Percentiles rank a stretch among this genome's conserved stretches.
These are phyloP conservation scores for Plodia interpunctella DNA, from an alignment of 1,140 invertebrate genomes.

Conservation along the genomic window DNA sequence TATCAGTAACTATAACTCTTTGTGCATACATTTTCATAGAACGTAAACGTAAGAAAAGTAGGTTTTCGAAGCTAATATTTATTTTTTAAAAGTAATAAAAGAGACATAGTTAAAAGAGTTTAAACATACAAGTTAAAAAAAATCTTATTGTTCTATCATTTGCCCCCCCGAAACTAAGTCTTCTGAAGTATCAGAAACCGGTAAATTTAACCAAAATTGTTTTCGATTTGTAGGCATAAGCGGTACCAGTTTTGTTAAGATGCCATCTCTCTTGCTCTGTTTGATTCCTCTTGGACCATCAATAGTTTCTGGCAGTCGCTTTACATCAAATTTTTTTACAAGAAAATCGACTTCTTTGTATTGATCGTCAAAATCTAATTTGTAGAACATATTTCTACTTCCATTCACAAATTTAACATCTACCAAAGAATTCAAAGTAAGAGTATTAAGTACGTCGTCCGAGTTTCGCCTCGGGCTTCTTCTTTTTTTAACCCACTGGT, in stretches of 20 bases:
- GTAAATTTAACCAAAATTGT: background rate
- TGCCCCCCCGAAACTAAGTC: background rate
- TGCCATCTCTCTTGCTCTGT: background rate
- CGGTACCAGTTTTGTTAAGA: background rate
- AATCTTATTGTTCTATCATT: background rate
- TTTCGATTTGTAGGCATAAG: background rate
- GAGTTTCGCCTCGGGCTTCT: background rate
- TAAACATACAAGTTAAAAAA: background rate
- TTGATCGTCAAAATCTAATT: background rate
- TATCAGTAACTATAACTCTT: no score
- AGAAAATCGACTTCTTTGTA: background rate
- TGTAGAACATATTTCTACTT: background rate
- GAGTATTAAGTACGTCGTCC: background rate
- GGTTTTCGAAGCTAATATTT: no score
- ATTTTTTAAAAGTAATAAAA: no score
- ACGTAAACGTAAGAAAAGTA: no score
- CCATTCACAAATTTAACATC: background rate
- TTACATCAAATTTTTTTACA: background rate
- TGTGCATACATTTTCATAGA: no score
- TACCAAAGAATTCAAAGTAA: background rate
- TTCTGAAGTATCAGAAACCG: background rate
- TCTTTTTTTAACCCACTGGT: background rate
- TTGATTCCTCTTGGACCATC: background rate
- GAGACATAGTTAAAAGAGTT: no score
- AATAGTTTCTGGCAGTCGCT: background rate